Evolutionary conservation across 2,113 vertebrate species (phyloP), one percentile per base, ranked within the genome.

Genomic region (Malurus melanocephalus): DNA sequence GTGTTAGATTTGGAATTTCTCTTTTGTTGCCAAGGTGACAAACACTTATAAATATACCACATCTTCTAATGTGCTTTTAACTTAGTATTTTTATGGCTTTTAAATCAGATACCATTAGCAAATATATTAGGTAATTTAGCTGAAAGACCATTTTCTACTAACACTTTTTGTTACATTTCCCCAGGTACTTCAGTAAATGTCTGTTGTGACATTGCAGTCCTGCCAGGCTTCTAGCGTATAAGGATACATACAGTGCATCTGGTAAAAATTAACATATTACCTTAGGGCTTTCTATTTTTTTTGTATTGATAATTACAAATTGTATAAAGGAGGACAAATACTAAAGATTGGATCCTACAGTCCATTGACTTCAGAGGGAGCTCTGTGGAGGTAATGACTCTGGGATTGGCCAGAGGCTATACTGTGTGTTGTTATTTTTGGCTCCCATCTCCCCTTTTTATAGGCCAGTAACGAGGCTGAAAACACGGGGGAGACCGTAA

Each of bases 51-150:
- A 98, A 98, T 98, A 98, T 96, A 98, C 97, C 95, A 96, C 96
- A 97, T 98, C 97, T 95, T 97, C 95, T 97, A 97, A 98, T 98
- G 97, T 97, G 97, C 97, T 98, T 98, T 98, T 98, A 98, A 98
- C 97, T 97, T 96, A 94, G 97, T 98, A 98, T 98, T 98, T 97
- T 98, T 98, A 97, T 97, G 97, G 97, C 97, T 98, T 98, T 98
- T 98, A 98, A 98, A 98, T 98, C 97, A 98, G 97, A 97, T 97
- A 98, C 96, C 97, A 98, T 98, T 98, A 98, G 97, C 97, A 98
- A 98, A 98, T 98, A 97, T 97, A 98, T 98, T 97, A 97, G 97
- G 97, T 98, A 98, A 98, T 98, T 98, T 98, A 96, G 96, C 97
- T 97, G 97, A 98, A 97, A 98, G 97, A 98, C 97, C 97, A 97